These are phyloP conservation scores for Sitta europaea DNA, from an alignment of 2,113 vertebrate genomes.

Conservation along the genomic window DNA sequence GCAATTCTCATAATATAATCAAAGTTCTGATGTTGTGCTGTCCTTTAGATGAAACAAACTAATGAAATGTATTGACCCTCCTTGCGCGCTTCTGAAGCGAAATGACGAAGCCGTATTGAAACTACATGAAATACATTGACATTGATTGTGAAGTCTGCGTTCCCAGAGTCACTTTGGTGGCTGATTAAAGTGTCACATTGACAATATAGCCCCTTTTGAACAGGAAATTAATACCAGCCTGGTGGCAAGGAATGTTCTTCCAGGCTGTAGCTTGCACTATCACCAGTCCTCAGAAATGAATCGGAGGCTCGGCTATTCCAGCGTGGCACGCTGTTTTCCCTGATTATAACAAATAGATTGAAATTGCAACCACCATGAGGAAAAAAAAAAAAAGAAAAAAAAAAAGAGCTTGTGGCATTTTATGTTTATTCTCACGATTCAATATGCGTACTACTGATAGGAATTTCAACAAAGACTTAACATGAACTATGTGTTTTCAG, in stretches of 20 bases:
- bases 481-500: slow-evolving; percentile 28
- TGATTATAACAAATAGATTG: slow-evolving; percentile 46
- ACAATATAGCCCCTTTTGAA: slow-evolving; percentile 73
- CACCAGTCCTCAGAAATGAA: slow-evolving; percentile 37
- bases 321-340: background rate
- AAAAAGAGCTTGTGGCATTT: background rate
- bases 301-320: background rate
- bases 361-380: background rate
- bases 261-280: slow-evolving; percentile 21
- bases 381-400: background rate
- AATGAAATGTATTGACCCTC: slow-evolving; percentile 80
- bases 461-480: slow-evolving; percentile 44
- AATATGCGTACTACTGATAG: slow-evolving; percentile 44
- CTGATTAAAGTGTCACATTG: slow-evolving; percentile 79
- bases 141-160: slow-evolving; percentile 72
- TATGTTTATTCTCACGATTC: slow-evolving; percentile 24
- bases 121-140: slow-evolving; percentile 69
- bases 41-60: slow-evolving; percentile 77
- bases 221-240: slow-evolving; percentile 77
- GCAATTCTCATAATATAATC: slow-evolving; percentile 72
- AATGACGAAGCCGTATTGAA: slow-evolving; percentile 67
- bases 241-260: slow-evolving; percentile 62
- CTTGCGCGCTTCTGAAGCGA: slow-evolving; percentile 64
- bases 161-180: slow-evolving; percentile 69
- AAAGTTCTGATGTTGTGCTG: slow-evolving; percentile 69